Evolutionary conservation across 2,888 invertebrate genomes (phyloP).

Genomic region (Melinaea marsaeus): DNA sequence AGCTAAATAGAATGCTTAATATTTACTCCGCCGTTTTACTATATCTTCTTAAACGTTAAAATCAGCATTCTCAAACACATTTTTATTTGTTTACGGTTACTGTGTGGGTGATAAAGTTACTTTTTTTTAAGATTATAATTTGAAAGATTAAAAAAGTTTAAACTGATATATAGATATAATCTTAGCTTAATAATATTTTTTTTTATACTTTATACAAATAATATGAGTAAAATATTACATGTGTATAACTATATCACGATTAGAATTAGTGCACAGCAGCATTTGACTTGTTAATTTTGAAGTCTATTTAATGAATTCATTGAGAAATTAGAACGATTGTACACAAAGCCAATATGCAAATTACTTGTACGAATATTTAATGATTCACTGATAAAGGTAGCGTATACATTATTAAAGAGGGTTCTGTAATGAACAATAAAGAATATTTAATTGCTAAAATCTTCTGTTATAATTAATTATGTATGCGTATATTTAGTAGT

Average conservation of each 20-base stretch:
- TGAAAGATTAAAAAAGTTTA: too few relatives aligned
- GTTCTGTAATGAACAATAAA: slow-evolving; percentile 2
- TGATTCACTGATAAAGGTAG: neutral
- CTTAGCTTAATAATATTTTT: too few relatives aligned
- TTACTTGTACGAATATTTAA: slow-evolving; percentile 4
- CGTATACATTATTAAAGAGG: neutral
- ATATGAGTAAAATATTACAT: too few relatives aligned
- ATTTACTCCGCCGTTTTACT: slow-evolving; percentile 1
- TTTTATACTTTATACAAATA: too few relatives aligned
- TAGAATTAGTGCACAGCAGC: neutral
- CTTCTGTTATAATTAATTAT: too few relatives aligned
- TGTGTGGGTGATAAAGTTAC: too few relatives aligned
- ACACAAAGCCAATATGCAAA: slow-evolving; percentile 8
- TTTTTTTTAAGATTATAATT: too few relatives aligned
- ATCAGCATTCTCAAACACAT: neutral
- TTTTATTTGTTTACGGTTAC: too few relatives aligned
- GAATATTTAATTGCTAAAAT: too few relatives aligned
- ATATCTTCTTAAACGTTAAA: neutral
- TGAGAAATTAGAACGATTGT: slow-evolving; percentile 7
- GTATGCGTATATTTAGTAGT: too few relatives aligned
- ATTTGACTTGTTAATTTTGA: slow-evolving; percentile 4
- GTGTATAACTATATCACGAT: neutral
- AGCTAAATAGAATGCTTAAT: slow-evolving; percentile 25
- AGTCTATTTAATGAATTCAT: slow-evolving; percentile 3
- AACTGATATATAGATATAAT: too few relatives aligned